A percentile compares a stretch with the other conserved stretches of the same genome.
These are phyloP conservation scores for Probosciger aterrimus DNA, from an alignment of 2,113 vertebrate species.

Conservation along the genomic window DNA sequence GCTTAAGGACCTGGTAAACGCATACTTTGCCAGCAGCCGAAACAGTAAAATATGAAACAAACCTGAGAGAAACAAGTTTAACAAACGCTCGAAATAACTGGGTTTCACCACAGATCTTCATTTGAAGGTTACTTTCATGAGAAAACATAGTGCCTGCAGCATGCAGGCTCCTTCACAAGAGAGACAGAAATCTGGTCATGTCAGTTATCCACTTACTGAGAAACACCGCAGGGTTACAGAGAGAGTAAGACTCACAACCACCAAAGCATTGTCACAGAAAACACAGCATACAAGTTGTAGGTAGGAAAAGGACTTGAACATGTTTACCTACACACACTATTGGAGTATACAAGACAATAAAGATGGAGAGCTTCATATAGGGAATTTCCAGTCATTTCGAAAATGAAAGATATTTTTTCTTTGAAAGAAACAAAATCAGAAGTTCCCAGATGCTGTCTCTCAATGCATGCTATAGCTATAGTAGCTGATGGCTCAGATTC, in stretches of 20 bases:
- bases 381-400: constrained; percentile 9
- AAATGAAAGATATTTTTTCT: background rate
- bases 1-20: background rate
- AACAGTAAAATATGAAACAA: background rate
- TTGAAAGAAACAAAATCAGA: background rate
- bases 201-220: background rate
- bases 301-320: background rate
- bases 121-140: background rate
- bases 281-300: background rate
- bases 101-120: background rate
- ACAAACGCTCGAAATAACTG: background rate
- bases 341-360: background rate
- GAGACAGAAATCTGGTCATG: background rate
- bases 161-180: background rate
- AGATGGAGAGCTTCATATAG: background rate
- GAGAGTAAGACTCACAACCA: rapidly evolving
- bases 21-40: background rate
- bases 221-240: background rate
- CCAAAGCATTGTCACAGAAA: background rate
- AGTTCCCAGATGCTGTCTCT: background rate
- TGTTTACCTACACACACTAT: background rate
- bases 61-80: background rate
- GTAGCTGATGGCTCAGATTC: background rate
- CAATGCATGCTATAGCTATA: background rate
- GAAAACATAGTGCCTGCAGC: background rate